A percentile compares a stretch with the other conserved stretches of the same genome.
These are phyloP conservation scores for Falco punctatus DNA, from an alignment of 2,113 vertebrate species.

Conservation along the genomic window DNA sequence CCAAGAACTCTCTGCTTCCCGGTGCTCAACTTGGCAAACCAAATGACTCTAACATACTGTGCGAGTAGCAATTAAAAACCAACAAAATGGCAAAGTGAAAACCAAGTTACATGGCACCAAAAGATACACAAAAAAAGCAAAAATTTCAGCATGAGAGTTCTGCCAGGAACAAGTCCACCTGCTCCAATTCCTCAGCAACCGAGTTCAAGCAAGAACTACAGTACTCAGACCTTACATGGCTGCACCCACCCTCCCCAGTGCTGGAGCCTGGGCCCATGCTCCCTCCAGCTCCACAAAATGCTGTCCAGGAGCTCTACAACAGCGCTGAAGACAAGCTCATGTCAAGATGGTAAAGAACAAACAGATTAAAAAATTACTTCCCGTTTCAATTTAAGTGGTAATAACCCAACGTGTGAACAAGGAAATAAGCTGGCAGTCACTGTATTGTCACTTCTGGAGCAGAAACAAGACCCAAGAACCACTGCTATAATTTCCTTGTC, in stretches of 20 bases:
- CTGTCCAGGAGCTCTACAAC: not conserved
- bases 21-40: not conserved
- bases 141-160: not conserved
- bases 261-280: not conserved
- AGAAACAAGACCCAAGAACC: not conserved
- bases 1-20: not conserved
- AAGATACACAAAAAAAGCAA: not conserved
- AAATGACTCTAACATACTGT: not conserved
- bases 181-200: not conserved
- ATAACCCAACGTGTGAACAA: not conserved
- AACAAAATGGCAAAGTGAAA: not conserved
- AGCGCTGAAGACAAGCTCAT: not conserved
- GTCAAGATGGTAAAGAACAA: not conserved
- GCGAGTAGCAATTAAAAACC: not conserved
- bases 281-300: not conserved
- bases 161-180: not conserved
- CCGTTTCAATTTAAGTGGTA: not conserved
- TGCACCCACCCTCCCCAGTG: fast-evolving
- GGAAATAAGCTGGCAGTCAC: not conserved
- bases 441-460: not conserved
- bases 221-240: fast-evolving
- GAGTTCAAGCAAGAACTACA: not conserved
- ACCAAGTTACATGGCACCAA: not conserved
- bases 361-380: not conserved
- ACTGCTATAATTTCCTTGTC: not conserved